Percentiles rank a stretch among this genome's conserved stretches.
These are phyloP conservation scores for Crypturellus undulatus DNA, from an alignment of 2,113 vertebrate species.

Conservation along the genomic window DNA sequence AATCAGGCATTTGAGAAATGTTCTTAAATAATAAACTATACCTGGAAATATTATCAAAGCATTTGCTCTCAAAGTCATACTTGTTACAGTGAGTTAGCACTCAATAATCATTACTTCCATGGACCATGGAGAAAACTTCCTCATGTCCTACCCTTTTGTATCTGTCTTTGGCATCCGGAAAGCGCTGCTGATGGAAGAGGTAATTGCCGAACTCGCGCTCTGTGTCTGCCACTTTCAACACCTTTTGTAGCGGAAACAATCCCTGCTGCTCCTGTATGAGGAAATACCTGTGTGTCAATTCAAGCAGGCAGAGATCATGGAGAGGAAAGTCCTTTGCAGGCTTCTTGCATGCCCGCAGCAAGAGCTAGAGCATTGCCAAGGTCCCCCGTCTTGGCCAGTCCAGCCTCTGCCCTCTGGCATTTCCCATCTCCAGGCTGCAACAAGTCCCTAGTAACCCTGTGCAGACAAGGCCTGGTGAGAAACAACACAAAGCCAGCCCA, in stretches of 20 bases:
- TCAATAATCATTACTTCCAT: not conserved
- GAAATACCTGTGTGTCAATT: not conserved
- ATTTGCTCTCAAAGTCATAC: not conserved
- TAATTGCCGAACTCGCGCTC: slow-evolving; percentile 90
- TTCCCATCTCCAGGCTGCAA: not conserved
- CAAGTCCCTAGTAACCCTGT: rapidly evolving
- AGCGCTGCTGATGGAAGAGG: slow-evolving; percentile 81
- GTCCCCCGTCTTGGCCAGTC: not conserved
- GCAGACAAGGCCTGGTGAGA: not conserved
- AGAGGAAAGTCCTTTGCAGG: not conserved
- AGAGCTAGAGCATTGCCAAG: not conserved
- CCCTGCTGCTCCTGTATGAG: slow-evolving; percentile 83
- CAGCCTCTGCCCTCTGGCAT: not conserved
- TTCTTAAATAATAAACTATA: not conserved
- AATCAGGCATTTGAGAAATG: not conserved
- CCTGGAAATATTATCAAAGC: not conserved
- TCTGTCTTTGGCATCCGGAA: slow-evolving; percentile 82
- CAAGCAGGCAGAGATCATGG: not conserved
- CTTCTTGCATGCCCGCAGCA: not conserved
- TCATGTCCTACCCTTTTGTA: slow-evolving; percentile 86
- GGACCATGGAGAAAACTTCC: not conserved
- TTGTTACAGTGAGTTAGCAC: not conserved
- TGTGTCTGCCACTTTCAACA: slow-evolving; percentile 83
- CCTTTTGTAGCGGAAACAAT: slow-evolving; percentile 77
- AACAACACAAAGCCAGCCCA: not conserved